Evolutionary conservation across 2,113 vertebrate species (phyloP).

Genomic region (Capra hircus): DNA sequence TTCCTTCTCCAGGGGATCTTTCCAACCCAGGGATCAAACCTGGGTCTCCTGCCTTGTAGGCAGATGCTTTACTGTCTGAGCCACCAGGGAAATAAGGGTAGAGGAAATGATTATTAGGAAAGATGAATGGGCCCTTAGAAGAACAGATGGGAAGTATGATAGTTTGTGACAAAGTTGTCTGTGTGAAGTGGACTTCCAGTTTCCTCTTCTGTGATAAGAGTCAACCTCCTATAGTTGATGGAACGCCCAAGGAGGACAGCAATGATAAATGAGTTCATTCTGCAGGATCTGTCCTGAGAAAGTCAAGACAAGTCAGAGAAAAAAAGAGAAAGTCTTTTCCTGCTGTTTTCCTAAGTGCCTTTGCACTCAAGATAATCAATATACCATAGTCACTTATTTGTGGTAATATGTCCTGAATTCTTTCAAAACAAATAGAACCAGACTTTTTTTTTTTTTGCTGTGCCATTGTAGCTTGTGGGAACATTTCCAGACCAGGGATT

Average conservation of each 20-base stretch:
- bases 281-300: background rate
- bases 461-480: background rate
- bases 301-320: background rate
- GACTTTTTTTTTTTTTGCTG: background rate
- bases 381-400: background rate
- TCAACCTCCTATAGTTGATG: background rate
- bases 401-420: background rate
- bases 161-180: background rate
- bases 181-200: background rate
- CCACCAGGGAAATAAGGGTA: background rate
- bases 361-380: background rate
- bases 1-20: no score
- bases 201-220: background rate
- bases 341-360: background rate
- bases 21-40: no score
- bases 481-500: background rate
- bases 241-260: background rate
- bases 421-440: background rate
- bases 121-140: background rate
- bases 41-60: accelerated
- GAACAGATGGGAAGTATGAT: background rate
- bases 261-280: background rate
- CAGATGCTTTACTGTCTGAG: no score
- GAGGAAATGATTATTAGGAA: background rate
- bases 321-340: background rate